These are phyloP conservation scores for Halyomorpha halys DNA, from an alignment of 1,140 invertebrate genomes.

Conservation along the genomic window DNA sequence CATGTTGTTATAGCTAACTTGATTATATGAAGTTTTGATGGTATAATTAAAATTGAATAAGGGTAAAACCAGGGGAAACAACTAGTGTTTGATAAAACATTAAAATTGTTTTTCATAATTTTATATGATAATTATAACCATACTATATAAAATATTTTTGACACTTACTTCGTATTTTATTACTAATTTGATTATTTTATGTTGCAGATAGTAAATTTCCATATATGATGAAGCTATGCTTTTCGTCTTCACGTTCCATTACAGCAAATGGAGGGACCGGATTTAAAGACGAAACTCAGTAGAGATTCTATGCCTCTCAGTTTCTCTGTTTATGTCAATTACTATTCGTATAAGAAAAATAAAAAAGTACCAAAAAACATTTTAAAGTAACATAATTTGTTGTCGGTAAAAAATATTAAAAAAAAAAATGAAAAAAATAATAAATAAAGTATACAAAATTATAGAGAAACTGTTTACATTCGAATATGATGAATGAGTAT, in stretches of 20 bases:
- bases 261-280: slow-evolving; percentile 4
- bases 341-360: slow-evolving; percentile 24
- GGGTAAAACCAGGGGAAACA: too few relatives aligned
- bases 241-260: slow-evolving; percentile 63
- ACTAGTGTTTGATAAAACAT: too few relatives aligned
- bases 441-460: slow-evolving; percentile 10
- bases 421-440: slow-evolving; percentile 2
- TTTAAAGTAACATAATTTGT: slow-evolving; percentile 11
- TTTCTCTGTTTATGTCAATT: slow-evolving; percentile 26
- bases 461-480: slow-evolving; percentile 17
- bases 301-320: slow-evolving; percentile 16
- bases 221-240: slow-evolving; percentile 93
- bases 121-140: too few relatives aligned
- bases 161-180: background rate
- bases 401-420: background rate
- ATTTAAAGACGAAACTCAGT: slow-evolving; percentile 11
- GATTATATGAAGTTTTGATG: too few relatives aligned
- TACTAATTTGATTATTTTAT: slow-evolving; percentile 20
- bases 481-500: background rate
- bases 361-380: slow-evolving; percentile 21
- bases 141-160: background rate
- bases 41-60: too few relatives aligned
- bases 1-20: too few relatives aligned
- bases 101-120: too few relatives aligned
- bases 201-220: slow-evolving; percentile 85